Base-by-base conservation (phyloP, 2,113 vertebrate species). In the Pseudopipra pipra region DNA sequence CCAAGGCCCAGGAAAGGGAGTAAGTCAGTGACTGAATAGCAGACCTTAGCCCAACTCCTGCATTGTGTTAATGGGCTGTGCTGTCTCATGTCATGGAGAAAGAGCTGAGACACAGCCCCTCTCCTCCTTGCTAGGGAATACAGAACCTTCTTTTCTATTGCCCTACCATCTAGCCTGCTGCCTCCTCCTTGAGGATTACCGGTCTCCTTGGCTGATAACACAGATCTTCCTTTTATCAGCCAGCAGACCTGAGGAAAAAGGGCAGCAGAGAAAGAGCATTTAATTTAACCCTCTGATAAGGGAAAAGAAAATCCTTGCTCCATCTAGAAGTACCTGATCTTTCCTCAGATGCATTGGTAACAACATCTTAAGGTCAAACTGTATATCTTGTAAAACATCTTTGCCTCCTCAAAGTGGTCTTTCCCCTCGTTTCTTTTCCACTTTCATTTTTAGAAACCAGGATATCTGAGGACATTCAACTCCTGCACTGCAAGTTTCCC, bases 241-340 rank as follows among this genome's bases (percentile, higher is more conserved):
- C 51, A 95, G 65, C 30, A 5, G 79, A 94, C 73, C n/a, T 0
- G 4, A 90, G 67, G 39, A 49, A 92, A 90, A 95, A 83, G 41
- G 47, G 87, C 31, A 87, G 62, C 74, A 94, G 37, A 33, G 37
- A 86, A 97, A 95, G 33, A 90, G 22, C 92, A 97, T 97, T 97
- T 96, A 95, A 96, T 97, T 95, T 95, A 97, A 96, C 93, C 75
- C 89, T 96, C 91, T 96, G 95, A 97, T 97, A 97, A 98, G 92
- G 72, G 79, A 91, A 95, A 95, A 86, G 67, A 94, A 97, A 96
- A 96, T 88, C 81, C 62, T 83, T 66, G 79, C 85, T 78, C 92
- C 90, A 76, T 87, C 90, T 94, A 88, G 71, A 92, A 96, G 83
- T 51, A 91, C 9, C 89, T 94, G 56, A 89, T 97, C 94, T 97